These are phyloP conservation scores for Sphyrna mokarran DNA, from an alignment of 2,113 vertebrate species.

Conservation along the genomic window DNA sequence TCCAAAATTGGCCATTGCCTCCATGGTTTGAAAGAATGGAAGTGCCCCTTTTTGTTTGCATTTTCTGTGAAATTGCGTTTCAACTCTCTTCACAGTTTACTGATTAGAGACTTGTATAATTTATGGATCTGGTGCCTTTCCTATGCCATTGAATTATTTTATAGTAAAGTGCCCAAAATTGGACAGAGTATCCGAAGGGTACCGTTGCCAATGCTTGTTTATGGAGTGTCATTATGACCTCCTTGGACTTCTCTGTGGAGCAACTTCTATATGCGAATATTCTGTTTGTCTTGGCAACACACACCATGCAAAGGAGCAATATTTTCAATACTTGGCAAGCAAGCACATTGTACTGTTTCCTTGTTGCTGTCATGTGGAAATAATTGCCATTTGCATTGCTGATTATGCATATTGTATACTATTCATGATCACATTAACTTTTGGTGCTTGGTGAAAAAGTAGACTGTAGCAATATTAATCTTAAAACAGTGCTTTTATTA, in stretches of 20 bases:
- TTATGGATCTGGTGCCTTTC: not conserved
- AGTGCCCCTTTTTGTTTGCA: not conserved
- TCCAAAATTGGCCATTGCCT: not conserved
- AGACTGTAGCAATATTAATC: not conserved
- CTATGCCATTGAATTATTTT: not conserved
- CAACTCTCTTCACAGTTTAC: not conserved
- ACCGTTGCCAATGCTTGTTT: not conserved
- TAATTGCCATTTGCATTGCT: not conserved
- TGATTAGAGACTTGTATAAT: not conserved
- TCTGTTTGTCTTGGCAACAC: not conserved
- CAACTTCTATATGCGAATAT: not conserved
- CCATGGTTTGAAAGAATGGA: not conserved
- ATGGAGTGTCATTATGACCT: not conserved
- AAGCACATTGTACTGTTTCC: not conserved
- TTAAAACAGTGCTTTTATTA: not conserved
- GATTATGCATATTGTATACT: not conserved
- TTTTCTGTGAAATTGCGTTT: not conserved
- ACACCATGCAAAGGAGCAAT: not conserved
- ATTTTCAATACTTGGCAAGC: not conserved
- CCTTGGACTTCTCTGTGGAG: not conserved
- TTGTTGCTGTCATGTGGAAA: not conserved
- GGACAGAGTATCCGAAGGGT: not conserved
- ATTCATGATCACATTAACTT: not conserved
- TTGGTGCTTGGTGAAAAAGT: not conserved
- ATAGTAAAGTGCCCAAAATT: not conserved